Conservation (phyloP, 1,140 invertebrate species). For the Homarus americanus region DNA sequence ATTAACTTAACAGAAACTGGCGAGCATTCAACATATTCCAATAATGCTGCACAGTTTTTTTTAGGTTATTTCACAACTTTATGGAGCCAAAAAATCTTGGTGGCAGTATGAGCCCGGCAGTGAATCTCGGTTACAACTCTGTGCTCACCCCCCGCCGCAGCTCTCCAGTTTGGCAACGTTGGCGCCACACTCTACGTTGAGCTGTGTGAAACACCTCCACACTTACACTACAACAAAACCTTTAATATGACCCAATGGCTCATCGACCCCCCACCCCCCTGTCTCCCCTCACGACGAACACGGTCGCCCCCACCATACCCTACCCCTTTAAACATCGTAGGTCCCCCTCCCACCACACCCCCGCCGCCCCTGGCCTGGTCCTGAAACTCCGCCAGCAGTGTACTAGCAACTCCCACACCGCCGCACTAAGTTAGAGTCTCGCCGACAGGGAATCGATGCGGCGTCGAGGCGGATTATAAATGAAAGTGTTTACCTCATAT, state of each 20-base stretch:
- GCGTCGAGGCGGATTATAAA: slow-evolving; percentile 67
- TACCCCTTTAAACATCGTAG: slow-evolving; percentile 31
- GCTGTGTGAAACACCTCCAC: not conserved
- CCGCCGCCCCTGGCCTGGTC: not conserved
- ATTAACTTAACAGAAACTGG: not conserved
- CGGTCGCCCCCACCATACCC: not conserved
- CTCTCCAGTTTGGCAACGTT: slow-evolving; percentile 29
- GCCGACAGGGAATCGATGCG: slow-evolving; percentile 68
- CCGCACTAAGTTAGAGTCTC: slow-evolving; percentile 50
- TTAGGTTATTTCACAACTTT: not conserved
- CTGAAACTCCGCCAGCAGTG: slow-evolving; percentile 32
- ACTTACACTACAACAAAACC: slow-evolving; percentile 14
- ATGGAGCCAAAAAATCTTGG: not conserved
- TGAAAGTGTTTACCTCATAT: slow-evolving; percentile 70
- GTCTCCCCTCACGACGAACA: not conserved
- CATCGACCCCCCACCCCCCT: slow-evolving; percentile 15
- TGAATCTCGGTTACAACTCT: too few species aligned
- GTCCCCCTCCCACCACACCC: not conserved
- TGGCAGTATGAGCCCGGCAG: too few species aligned
- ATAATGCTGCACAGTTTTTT: not conserved
- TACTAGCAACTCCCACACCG: slow-evolving; percentile 37
- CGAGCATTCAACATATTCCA: not conserved
- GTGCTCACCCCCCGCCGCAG: slow-evolving; percentile 15
- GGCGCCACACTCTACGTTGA: not conserved
- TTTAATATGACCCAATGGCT: slow-evolving; percentile 49